phyloP scores from a whole-genome alignment of 2,888 invertebrate species.

The Neria commutata region DNA sequence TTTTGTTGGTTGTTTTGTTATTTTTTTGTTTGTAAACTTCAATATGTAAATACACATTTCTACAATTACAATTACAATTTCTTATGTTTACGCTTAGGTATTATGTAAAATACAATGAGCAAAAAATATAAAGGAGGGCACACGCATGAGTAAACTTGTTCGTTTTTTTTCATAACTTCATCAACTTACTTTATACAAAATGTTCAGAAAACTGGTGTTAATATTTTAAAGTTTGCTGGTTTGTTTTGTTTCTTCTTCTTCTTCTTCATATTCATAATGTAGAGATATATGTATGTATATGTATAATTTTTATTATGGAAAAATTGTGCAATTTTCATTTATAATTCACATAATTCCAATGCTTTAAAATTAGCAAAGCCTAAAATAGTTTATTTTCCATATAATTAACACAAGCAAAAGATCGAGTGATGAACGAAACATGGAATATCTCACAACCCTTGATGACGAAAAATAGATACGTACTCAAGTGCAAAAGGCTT shows the following conservation, averaged over 20 bases:
- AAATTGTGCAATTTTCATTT: conserved; percentile 15
- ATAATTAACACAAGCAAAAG: background rate
- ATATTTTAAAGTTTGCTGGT: conserved; percentile 15
- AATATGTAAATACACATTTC: conserved; percentile 50
- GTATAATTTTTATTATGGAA: conserved; percentile 15
- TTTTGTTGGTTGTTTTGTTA: conserved; percentile 2
- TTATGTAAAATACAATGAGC: conserved; percentile 38
- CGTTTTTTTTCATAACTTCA: background rate
- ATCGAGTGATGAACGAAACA: no score
- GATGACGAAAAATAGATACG: background rate
- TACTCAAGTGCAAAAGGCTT: background rate
- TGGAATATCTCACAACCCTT: conserved; percentile 4
- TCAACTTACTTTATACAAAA: background rate
- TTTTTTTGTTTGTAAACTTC: conserved; percentile 41
- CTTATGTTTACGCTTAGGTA: conserved; percentile 25
- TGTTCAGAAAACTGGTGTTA: background rate
- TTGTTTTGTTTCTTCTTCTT: conserved; percentile 11
- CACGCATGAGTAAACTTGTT: conserved; percentile 37
- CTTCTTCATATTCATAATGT: background rate
- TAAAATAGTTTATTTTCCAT: background rate
- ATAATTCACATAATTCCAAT: background rate
- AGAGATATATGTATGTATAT: background rate
- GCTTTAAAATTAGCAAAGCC: background rate
- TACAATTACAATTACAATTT: conserved; percentile 27
- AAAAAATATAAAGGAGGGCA: conserved; percentile 45